phyloP scores from a whole-genome alignment of 2,888 invertebrate species.

The Caenorhabditis parvicauda region DNA sequence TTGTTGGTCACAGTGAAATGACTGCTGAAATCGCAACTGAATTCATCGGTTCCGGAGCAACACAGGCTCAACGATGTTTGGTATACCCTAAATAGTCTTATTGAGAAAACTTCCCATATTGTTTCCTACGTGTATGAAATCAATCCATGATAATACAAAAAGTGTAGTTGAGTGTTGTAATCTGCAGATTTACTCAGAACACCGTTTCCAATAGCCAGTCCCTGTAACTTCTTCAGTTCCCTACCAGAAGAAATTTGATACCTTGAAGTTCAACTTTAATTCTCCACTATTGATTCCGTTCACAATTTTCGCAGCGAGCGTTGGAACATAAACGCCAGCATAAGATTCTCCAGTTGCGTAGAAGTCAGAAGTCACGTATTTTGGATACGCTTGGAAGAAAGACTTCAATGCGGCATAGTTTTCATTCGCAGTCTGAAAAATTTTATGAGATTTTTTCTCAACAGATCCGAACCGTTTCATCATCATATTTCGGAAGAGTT shows the following conservation, averaged over 20 bases:
- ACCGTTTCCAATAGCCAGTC: constrained; percentile 49
- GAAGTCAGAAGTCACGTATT: constrained; percentile 25
- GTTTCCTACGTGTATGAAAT: constrained; percentile 23
- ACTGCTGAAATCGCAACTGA: constrained; percentile 24
- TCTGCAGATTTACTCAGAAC: constrained; percentile 34
- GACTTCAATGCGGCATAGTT: constrained; percentile 65
- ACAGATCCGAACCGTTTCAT: constrained; percentile 27
- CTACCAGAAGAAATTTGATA: neutral
- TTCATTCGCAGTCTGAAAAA: constrained; percentile 55
- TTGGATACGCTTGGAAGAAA: constrained; percentile 56
- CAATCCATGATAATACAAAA: constrained; percentile 40
- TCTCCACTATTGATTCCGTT: constrained; percentile 26
- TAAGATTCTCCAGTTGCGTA: constrained; percentile 46
- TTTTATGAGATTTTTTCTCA: neutral
- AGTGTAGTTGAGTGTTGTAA: constrained; percentile 38
- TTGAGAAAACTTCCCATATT: neutral
- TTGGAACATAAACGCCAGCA: constrained; percentile 42
- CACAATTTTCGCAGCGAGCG: constrained; percentile 22
- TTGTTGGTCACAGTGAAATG: constrained; percentile 25
- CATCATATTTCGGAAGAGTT: constrained; percentile 61
- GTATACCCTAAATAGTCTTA: constrained; percentile 13
- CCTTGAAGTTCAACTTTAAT: constrained; percentile 31
- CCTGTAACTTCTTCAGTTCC: constrained; percentile 22
- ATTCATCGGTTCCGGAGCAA: constrained; percentile 27
- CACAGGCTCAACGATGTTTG: constrained; percentile 18